Evolutionary conservation across 1,140 invertebrate genomes (phyloP), one percentile per base, ranked within the genome.

Genomic region (Trichoplusia ni): DNA sequence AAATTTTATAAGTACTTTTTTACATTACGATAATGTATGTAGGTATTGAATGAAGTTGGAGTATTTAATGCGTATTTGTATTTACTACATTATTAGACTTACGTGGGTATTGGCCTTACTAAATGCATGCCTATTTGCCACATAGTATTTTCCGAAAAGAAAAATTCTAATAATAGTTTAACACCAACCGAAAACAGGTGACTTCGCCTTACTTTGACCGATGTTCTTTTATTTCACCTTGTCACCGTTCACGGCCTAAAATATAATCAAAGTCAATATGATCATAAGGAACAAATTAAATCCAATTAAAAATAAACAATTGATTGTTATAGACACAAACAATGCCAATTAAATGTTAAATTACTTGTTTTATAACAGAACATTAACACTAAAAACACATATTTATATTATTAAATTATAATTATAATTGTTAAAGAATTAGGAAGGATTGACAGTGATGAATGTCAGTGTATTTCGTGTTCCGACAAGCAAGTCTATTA

Each of bases 401-500:
- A 47, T 60, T 60, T 46, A 47, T 46, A 16, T 47, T 35, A 47
- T 47, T 47, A 23, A 46, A 35, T 46, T 60, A 42, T 58, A 42
- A 14, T n/a, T 31, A 19, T 46, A 60, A 46, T 46, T 60, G 40
- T 46, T 23, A 9, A 60, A 33, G 56, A 60, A 60, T 60, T 60
- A 60, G 56, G 56, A 60, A 47, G 56, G 29, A 47, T 16, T 25
- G 38, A 29, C 40, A 14, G 13, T 60, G 56, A 46, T 46, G 16
- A 8, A 60, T 60, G 40, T 7, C 9, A 4, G 16, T 14, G 1
- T 46, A 29, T 60, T 33, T 60, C 19, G 40, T 47, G 29, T 60
- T 60, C 56, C 56, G 56, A 60, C 56, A 60, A 37, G 18, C 9
- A 1, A 46, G 42, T 47, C n/a, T 60, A 46, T 47, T 46, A 60